phyloP scores from a whole-genome alignment of 2,888 invertebrate genomes.

The Hypomecis atomaria region DNA sequence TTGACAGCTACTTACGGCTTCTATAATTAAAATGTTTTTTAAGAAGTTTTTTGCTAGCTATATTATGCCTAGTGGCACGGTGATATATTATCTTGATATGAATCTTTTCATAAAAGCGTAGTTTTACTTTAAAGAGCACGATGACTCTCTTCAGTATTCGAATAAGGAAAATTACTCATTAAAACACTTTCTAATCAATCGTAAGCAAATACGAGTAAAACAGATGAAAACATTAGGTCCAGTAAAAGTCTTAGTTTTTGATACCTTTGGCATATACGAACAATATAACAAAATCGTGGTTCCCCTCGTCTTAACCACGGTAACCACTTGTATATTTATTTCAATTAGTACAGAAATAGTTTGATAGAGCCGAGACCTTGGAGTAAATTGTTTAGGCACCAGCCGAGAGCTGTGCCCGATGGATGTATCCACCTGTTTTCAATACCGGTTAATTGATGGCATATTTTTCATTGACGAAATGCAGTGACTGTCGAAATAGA shows the following conservation, averaged over 20 bases:
- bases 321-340: slow-evolving; percentile 54
- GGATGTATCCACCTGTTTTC: slow-evolving; percentile 11
- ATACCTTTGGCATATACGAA: not conserved
- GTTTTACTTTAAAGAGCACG: no score
- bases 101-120: no score
- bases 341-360: slow-evolving; percentile 59
- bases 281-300: not conserved
- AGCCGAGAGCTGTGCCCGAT: slow-evolving; percentile 13
- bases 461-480: slow-evolving; percentile 1
- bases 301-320: slow-evolving; percentile 8
- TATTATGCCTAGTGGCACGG: no score
- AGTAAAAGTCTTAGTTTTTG: not conserved
- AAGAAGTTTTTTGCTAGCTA: no score
- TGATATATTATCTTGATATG: no score
- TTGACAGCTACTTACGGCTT: not conserved
- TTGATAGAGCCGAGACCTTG: slow-evolving; percentile 48
- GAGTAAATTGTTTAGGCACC: slow-evolving; percentile 39
- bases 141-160: no score
- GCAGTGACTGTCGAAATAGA: not conserved
- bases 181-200: no score
- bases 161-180: no score
- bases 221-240: no score
- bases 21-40: not conserved
- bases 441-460: not conserved
- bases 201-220: no score